Base-by-base conservation (phyloP, 2,113 vertebrate genomes). In the Holacanthus passer region DNA sequence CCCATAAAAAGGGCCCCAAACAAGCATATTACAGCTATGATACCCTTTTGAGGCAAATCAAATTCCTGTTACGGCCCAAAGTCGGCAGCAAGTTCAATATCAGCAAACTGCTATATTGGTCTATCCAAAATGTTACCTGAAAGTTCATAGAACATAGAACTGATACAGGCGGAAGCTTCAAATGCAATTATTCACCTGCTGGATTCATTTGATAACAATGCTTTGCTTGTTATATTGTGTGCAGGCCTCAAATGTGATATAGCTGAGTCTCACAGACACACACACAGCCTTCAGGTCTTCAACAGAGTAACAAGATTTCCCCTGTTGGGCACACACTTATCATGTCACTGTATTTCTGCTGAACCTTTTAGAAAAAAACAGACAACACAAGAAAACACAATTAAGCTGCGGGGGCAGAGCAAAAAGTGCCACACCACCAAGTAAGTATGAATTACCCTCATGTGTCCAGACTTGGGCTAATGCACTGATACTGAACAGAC, bases 201-300 rank as follows among this genome's bases (percentile, higher is more conserved):
- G 55, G 35, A 43, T 29, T 66, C 2, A 39, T 75, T 70, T 22
- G 56, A 84, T 71, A 75, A n/a, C 2, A 1, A 35, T 32, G 7
- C 91, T 87, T 87, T 92, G 91, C 92, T 55, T 66, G 87, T 64
- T 92, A 92, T 94, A 89, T 90, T 86, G 82, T 74, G 58, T 78
- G 73, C 86, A 86, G 89, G 85, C 93, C 87, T 91, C 79, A 84
- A 82, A 90, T 93, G 91, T 90, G 93, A 86, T 88, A 83, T 70
- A 50, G 55, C 68, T 5, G 45, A 85, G 76, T 88, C 84, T 91
- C 88, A 77, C 58, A 47, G 2, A 87, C 87, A 87, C 87, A 86
- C 81, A 83, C 83, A 73, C 64, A 84, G 84, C 89, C 92, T 87
- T 75, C 79, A 77, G 89, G 91, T 85, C 75, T 82, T 87, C 81